Evolutionary conservation across 1,140 invertebrate genomes (phyloP).

Genomic region (Drosophila navojoa): DNA sequence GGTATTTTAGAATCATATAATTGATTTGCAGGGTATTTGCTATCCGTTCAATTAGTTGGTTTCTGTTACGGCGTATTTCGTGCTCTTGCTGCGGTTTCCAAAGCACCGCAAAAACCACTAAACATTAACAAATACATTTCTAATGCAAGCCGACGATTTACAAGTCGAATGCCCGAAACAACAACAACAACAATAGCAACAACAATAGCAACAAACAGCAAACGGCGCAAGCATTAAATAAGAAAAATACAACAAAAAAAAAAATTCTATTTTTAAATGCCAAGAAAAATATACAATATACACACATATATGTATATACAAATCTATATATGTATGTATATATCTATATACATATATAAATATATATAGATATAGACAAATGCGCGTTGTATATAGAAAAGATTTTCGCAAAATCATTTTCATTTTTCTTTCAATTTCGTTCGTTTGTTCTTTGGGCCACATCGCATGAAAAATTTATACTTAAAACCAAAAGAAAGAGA

Average conservation of each 20-base stretch:
- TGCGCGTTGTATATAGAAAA: conserved; percentile 41
- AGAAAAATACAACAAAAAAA: conserved; percentile 75
- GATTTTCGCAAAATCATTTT: conserved; percentile 81
- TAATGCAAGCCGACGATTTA: conserved; percentile 83
- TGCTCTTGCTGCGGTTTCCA: conserved; percentile 62
- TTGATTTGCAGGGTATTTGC: neutral
- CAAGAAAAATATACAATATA: conserved; percentile 77
- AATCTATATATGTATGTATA: conserved; percentile 31
- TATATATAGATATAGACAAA: conserved; percentile 7
- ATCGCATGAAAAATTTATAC: conserved; percentile 28
- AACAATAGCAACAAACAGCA: conserved; percentile 41
- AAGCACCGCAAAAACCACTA: conserved; percentile 66
- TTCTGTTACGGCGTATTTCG: conserved; percentile 49
- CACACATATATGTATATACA: conserved; percentile 16
- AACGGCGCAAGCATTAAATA: conserved; percentile 72
- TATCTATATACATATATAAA: conserved; percentile 19
- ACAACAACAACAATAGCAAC: conserved; percentile 25
- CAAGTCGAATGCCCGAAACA: conserved; percentile 62
- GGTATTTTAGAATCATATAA: neutral
- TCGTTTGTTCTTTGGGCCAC: conserved; percentile 48
- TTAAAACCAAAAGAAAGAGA: conserved; percentile 11
- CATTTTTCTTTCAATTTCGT: conserved; percentile 54
- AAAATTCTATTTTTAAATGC: conserved; percentile 72
- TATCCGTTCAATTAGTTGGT: conserved; percentile 18
- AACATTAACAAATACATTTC: conserved; percentile 82